A percentile compares a stretch with the other conserved stretches of the same genome.
These are phyloP conservation scores for Eucera pruinosa DNA, from an alignment of 2,888 invertebrate species.

Conservation along the genomic window DNA sequence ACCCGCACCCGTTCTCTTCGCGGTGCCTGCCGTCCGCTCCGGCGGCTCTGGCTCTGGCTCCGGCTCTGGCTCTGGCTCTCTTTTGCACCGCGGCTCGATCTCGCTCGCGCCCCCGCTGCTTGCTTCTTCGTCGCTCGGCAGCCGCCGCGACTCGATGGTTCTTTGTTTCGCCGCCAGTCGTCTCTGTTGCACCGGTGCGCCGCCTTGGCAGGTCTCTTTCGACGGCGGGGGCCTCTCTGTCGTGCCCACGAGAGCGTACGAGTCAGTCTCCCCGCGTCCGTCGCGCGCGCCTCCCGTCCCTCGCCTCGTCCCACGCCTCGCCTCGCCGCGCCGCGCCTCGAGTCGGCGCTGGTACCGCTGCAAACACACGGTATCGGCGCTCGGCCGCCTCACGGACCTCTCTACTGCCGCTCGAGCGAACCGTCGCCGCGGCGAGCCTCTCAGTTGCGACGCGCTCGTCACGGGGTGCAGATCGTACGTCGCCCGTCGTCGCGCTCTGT, in stretches of 20 bases:
- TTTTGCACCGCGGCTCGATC: no score
- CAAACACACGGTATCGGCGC: slow-evolving; percentile 59
- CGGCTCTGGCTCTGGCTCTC: no score
- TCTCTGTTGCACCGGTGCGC: slow-evolving; percentile 17
- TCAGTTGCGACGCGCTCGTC: slow-evolving; percentile 85
- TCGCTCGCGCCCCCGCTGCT: neutral
- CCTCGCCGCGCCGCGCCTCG: neutral
- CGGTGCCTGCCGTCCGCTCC: no score
- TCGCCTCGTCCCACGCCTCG: neutral
- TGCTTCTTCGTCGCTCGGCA: slow-evolving; percentile 9
- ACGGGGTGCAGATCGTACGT: slow-evolving; percentile 82
- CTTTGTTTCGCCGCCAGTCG: slow-evolving; percentile 15
- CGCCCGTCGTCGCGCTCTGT: slow-evolving; percentile 52
- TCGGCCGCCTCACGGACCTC: slow-evolving; percentile 67
- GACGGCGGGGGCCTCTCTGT: slow-evolving; percentile 4
- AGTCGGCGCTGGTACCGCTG: slow-evolving; percentile 48
- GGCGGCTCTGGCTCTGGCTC: no score
- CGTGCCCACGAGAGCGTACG: slow-evolving; percentile 27
- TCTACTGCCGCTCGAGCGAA: slow-evolving; percentile 71
- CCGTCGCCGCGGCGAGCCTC: slow-evolving; percentile 79
- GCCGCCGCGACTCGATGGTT: neutral
- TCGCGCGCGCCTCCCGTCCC: neutral
- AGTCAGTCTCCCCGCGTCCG: slow-evolving; percentile 26
- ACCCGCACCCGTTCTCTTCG: slow-evolving; percentile 59
- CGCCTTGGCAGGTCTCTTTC: slow-evolving; percentile 40